Base-by-base conservation (phyloP, 2,888 invertebrate genomes). In the Agrilus mali region DNA sequence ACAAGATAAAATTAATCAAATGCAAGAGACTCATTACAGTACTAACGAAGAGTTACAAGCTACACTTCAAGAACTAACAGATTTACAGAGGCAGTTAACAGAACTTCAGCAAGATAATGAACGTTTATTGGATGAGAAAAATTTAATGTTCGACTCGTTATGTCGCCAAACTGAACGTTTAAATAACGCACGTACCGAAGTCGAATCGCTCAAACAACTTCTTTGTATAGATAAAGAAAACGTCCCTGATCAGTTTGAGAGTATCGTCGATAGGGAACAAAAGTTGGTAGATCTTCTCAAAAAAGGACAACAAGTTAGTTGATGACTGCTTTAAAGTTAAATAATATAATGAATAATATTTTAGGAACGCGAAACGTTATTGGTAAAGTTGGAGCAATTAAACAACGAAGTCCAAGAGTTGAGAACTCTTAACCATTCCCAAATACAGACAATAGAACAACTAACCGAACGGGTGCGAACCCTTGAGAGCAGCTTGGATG, bases 11-110 rank as follows among this genome's bases (percentile, higher is more conserved):
- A 92, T 94, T 56, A 76, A 88, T 63, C 88, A 90, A 68, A 90
- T 89, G 88, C 88, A 89, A 63, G 89, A 89, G 65, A 87, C 86
- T 14, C 87, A 89, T 60, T 84, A 86, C 63, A 89, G 89, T 50
- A 92, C 90, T 45, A 88, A 86, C 61, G 90, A 92, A 66, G 92
- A 92, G 65, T 71, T 92, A 5, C 93, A 94, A 68, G 94, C 94
- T 1, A 95, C 94, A 0, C 71, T 95, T 38, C 93, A 93, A 55
- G 94, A 95, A 68, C 69, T 93, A 48, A 84, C 89, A 8, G 93
- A 94, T 65, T 70, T 94, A 33, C 92, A 94, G 67, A 75, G 84
- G 6, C 88, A 89, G 66, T 71, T 93, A 49, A 82, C 81, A 15
- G 90, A 92, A 60, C 75, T 92, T 3, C 89, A 89, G 62, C 77